Conservation (phyloP, 1,140 invertebrate species). For the Scaptodrosophila lebanonensis region DNA sequence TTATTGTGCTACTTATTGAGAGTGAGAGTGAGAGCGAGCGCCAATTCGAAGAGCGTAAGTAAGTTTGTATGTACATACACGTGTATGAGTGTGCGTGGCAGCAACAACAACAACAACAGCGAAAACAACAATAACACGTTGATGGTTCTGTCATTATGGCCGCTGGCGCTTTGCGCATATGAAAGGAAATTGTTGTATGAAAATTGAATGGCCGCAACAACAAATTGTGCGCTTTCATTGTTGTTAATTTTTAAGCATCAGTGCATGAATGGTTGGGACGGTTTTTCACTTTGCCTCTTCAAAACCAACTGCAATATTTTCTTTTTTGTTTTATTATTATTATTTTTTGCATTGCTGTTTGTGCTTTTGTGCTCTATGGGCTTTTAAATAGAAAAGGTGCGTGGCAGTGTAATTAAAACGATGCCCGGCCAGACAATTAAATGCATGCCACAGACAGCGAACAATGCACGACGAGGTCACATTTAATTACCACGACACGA, state of each 20-base stretch:
- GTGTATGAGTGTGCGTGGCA: no score
- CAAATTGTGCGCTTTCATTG: slow-evolving; percentile 33
- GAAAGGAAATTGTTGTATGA: slow-evolving; percentile 49
- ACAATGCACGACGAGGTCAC: slow-evolving; percentile 61
- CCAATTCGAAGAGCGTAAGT: no score
- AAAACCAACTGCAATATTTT: slow-evolving; percentile 50
- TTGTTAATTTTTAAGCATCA: background rate
- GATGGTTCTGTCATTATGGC: slow-evolving; percentile 20
- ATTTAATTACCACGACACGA: slow-evolving; percentile 58
- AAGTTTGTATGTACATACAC: no score
- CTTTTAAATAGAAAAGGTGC: slow-evolving; percentile 53
- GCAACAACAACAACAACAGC: no score
- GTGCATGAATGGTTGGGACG: no score
- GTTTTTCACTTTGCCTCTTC: background rate
- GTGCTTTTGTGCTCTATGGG: slow-evolving; percentile 5
- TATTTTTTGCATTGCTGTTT: slow-evolving; percentile 1
- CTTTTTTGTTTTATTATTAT: slow-evolving; percentile 58
- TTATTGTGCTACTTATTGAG: slow-evolving; percentile 73
- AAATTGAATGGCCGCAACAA: slow-evolving; percentile 42
- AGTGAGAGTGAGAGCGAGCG: background rate
- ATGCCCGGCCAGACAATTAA: slow-evolving; percentile 61
- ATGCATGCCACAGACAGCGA: slow-evolving; percentile 49
- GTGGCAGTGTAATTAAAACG: slow-evolving; percentile 73
- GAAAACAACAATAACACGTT: no score
- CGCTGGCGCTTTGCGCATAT: slow-evolving; percentile 29